Base-by-base conservation (phyloP, 92 coral and sea anemone genomes). In the Epizoanthus illoricatus region DNA sequence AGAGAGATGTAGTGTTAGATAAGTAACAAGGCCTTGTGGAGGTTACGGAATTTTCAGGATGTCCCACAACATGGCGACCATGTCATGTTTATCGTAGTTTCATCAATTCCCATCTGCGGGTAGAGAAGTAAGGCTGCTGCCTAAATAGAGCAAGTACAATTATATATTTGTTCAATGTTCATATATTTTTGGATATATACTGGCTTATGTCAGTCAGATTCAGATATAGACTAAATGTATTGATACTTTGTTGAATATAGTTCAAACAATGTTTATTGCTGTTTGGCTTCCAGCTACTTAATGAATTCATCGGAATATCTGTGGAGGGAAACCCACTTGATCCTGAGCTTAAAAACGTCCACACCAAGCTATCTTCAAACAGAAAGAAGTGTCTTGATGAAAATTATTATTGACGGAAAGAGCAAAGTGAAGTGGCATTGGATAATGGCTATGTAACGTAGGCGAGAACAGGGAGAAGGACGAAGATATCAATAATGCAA, bases 391-490 rank as follows among this genome's bases (percentile, higher is more conserved):
- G 64, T 59, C 82, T 58, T 33, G 42, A 5, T 11, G 45, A 76
- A 76, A 17, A 58, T 76, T 55, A 21, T 13, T 16, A 33, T 45
- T 13, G 36, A 58, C 3, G 82, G 82, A 33, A 54, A 76, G 18
- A 76, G 59, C 47, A 55, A 21, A 76, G 64, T 33, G 82, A 54
- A 55, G 47, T 59, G 1, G 61, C 20, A 54, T 55, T 76, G 20
- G 71, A 76, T 10, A 76, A 76, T 23, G 82, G 47, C 17, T 59
- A 76, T 55, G 47, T 76, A 10, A 76, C 82, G 21, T 65, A 66
- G 33, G 82, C n/a, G n/a, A 76, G 43, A 54, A 76, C 82, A 17
- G 82, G 21, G 39, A 39, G 82, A 76, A 60, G 82, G 82, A 54
- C 5, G 71, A 76, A 39, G 82, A 76, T 36, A 76, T 56, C 82